These are phyloP conservation scores for Venustaconcha ellipsiformis DNA, from an alignment of 1,140 invertebrate species.

Conservation along the genomic window DNA sequence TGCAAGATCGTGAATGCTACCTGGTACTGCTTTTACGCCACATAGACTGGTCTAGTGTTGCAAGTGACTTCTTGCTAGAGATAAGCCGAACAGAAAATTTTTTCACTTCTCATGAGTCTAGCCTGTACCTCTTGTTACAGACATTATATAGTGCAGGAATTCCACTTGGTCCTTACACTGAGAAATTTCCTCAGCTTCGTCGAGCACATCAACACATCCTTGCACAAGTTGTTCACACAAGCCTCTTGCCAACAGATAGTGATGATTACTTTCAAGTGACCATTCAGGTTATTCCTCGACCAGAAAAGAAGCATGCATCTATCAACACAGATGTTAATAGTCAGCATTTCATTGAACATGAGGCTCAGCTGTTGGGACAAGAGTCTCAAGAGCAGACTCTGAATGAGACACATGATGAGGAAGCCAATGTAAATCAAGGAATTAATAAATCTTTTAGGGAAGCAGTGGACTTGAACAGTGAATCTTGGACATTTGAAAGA, in stretches of 20 bases:
- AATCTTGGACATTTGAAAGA: not conserved
- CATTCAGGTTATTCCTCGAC: conserved; percentile 45
- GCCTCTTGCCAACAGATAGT: conserved; percentile 35
- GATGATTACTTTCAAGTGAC: conserved; percentile 48
- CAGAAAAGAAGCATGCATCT: conserved; percentile 30
- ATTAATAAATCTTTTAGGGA: not conserved
- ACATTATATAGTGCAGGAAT: conserved; percentile 73
- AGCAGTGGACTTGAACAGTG: no score
- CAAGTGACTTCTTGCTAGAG: conserved; percentile 58
- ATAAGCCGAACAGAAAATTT: conserved; percentile 63
- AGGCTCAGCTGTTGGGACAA: not conserved
- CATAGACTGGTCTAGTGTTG: conserved; percentile 58
- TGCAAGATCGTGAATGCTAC: conserved; percentile 51
- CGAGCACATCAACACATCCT: conserved; percentile 66
- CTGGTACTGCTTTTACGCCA: conserved; percentile 51
- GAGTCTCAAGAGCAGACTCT: conserved; percentile 25
- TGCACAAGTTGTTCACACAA: conserved; percentile 46
- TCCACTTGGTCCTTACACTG: conserved; percentile 71
- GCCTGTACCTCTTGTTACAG: conserved; percentile 73
- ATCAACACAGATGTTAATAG: conserved; percentile 36
- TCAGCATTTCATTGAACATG: conserved; percentile 27
- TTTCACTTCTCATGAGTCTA: conserved; percentile 60
- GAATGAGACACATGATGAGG: conserved; percentile 16
- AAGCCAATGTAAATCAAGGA: conserved; percentile 26
- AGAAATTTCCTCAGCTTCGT: conserved; percentile 71